Percentiles rank a stretch among this genome's conserved stretches.
Conservation (phyloP, 1,140 invertebrate genomes). For the Ridgeia piscesae region DNA sequence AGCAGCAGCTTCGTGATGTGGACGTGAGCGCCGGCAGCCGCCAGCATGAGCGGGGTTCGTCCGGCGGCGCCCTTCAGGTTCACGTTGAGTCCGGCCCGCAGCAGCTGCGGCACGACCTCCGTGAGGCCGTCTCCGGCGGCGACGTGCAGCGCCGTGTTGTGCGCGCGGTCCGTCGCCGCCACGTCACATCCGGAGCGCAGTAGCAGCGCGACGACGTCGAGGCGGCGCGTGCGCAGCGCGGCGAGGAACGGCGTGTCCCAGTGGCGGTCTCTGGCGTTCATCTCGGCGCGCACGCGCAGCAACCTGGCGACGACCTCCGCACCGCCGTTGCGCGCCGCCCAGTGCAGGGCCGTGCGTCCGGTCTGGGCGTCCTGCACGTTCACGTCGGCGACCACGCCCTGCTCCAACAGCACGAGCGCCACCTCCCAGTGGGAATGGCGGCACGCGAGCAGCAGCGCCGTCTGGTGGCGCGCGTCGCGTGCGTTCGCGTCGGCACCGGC, state of each 20-base stretch:
- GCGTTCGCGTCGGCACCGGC: neutral
- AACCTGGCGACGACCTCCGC: neutral
- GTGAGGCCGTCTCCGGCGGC: constrained; percentile 17
- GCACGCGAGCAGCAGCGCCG: constrained; percentile 22
- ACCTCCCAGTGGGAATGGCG: constrained; percentile 5
- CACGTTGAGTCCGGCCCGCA: constrained; percentile 21
- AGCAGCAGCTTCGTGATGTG: constrained; percentile 13
- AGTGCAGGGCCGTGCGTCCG: constrained; percentile 26
- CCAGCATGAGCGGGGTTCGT: constrained; percentile 26
- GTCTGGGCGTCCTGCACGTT: constrained; percentile 16
- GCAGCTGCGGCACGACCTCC: constrained; percentile 19
- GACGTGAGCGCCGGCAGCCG: constrained; percentile 17
- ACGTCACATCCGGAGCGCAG: constrained; percentile 17
- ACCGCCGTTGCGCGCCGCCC: constrained; percentile 17
- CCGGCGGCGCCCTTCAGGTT: constrained; percentile 24
- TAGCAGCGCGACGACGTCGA: constrained; percentile 12
- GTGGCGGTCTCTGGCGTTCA: constrained; percentile 18
- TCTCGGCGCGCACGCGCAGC: constrained; percentile 11
- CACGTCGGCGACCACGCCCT: constrained; percentile 10
- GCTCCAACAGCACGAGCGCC: constrained; percentile 9
- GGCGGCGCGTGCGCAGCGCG: neutral
- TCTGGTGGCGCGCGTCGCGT: constrained; percentile 18
- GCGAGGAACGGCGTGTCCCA: constrained; percentile 29
- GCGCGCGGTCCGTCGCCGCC: constrained; percentile 23
- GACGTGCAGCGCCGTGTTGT: constrained; percentile 29